Evolutionary conservation across 2,113 vertebrate species (phyloP), one percentile per base, ranked within the genome.

Genomic region (Dicrurus megarhynchus): DNA sequence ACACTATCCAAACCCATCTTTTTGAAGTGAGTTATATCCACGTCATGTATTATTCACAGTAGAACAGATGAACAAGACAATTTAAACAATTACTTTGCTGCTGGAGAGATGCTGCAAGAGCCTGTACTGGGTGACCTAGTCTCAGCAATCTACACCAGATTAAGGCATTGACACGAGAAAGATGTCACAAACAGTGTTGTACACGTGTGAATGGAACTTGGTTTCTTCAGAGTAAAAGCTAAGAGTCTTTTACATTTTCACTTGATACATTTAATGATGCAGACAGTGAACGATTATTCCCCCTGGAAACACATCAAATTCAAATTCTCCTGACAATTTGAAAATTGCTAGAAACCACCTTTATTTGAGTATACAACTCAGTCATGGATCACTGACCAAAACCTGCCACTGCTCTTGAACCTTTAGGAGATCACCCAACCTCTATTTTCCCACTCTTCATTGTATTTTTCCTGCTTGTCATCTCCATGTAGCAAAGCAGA

Each of bases 201-300:
- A 64, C 3, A 0, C 2, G 10, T 3, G 37, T 10, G 35, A 76
- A 60, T 0, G 4, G 69, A 44, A 23, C 6, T 73, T 7, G 3
- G 8, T 28, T 37, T 65, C 56, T 42, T 33, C 32, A 27, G 35
- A 87, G 26, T 13, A 42, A 64, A 55, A 75, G 69, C 32, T 17
- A 49, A 42, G 23, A 42, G 26, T 4, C 32, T 44, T 24, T 12
- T 60, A 35, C 2, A 8, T 83, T 88, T 61, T 74, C 71, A 74
- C n/a, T 50, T 11, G 14, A 57, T 35, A 27, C 5, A 79, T 68
- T 41, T 52, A 84, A 61, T 8, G 33, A 13, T 55, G 39, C 21
- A 41, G 22, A 42, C 20, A 50, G 28, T 3, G 13, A 77, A 59
- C 28, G 27, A 76, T 82, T 59, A 76, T 41, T 74, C 32, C 24